Percentiles rank a stretch among this genome's conserved stretches.
These are phyloP conservation scores for Scortum barcoo DNA, from an alignment of 2,113 vertebrate species.

Conservation along the genomic window DNA sequence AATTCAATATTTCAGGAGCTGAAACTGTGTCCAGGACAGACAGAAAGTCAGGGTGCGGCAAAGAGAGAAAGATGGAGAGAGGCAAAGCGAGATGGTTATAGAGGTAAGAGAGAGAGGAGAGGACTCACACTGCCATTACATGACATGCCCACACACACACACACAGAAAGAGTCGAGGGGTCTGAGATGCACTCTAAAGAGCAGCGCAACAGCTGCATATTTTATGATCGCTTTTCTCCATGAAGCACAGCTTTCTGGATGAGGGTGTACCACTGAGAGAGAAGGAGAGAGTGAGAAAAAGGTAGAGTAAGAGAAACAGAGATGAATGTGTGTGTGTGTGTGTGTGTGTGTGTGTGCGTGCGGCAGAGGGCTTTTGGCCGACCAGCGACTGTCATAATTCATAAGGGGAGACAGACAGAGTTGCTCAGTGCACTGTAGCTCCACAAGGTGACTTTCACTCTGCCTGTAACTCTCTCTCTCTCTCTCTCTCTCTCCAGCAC, in stretches of 20 bases:
- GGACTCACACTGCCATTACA: conserved; percentile 20
- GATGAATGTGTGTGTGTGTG: conserved; percentile 27
- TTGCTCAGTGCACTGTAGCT: conserved; percentile 60
- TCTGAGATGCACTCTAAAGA: conserved; percentile 71
- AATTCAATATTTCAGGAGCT: conserved; percentile 24
- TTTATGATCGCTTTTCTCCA: conserved; percentile 82
- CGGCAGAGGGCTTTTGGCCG: conserved; percentile 48
- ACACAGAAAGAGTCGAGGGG: conserved; percentile 8
- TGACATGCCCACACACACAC: conserved; percentile 39
- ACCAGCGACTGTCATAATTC: conserved; percentile 75
- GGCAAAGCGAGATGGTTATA: background rate
- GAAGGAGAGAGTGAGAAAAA: conserved; percentile 30
- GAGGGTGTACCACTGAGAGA: conserved; percentile 54
- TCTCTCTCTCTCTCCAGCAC: background rate
- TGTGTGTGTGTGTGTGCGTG: conserved; percentile 7
- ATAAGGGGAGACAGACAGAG: conserved; percentile 71
- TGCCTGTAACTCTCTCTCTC: conserved; percentile 29
- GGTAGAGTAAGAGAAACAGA: background rate
- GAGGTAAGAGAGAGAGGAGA: conserved; percentile 4
- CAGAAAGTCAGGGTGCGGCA: conserved; percentile 30
- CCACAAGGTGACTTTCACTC: conserved; percentile 80
- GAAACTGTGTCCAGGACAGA: background rate
- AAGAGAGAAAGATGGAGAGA: conserved; percentile 41
- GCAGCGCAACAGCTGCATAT: conserved; percentile 80
- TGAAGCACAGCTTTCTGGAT: conserved; percentile 67